Conservation (phyloP, 2,113 vertebrate genomes). For the Sterrhoptilus dennistouni region DNA sequence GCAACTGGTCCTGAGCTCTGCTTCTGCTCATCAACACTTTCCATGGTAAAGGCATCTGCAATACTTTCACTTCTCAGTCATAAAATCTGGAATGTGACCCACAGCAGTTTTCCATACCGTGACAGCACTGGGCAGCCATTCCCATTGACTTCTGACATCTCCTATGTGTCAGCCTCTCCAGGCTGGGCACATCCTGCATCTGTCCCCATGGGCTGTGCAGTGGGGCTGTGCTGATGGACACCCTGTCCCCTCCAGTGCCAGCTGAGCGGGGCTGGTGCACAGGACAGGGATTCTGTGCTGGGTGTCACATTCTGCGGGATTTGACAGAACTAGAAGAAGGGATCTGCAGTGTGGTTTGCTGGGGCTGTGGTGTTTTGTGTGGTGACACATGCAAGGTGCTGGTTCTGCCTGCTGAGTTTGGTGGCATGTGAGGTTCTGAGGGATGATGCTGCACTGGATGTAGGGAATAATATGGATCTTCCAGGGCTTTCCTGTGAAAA, state of each 20-base stretch:
- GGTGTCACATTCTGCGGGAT: neutral
- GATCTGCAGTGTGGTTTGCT: rapidly evolving
- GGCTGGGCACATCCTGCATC: neutral
- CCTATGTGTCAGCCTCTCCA: neutral
- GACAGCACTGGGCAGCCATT: neutral
- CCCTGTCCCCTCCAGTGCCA: neutral
- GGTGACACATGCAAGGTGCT: neutral
- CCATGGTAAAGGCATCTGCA: neutral
- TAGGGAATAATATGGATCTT: neutral
- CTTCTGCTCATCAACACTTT: neutral
- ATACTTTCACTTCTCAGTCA: neutral
- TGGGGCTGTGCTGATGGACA: neutral
- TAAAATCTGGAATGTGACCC: neutral
- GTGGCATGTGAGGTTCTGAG: neutral
- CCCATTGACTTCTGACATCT: neutral
- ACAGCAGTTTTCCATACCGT: rapidly evolving
- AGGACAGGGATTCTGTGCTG: neutral
- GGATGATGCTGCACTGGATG: too few relatives aligned
- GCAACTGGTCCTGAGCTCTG: neutral
- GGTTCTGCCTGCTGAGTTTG: neutral
- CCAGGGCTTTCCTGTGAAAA: neutral
- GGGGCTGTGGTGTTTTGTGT: neutral
- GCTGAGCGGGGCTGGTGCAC: neutral
- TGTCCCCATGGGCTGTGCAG: neutral
- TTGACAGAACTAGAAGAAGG: rapidly evolving